Base-by-base conservation (phyloP, 1,140 invertebrate genomes). In the Cepaea nemoralis region DNA sequence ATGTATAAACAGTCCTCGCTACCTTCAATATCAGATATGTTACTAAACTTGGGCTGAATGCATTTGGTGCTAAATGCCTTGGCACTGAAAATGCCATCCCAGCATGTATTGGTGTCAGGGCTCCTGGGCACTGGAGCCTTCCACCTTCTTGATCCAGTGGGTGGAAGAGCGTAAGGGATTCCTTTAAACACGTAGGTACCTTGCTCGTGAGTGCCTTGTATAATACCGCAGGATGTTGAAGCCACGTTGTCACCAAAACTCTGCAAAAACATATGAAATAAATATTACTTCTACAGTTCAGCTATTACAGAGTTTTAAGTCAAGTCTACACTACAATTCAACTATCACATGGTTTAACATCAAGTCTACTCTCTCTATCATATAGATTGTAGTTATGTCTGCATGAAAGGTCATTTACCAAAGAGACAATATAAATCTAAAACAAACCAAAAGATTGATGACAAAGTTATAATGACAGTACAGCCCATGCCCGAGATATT, bases 141-240 rank as follows among this genome's bases (percentile, higher is more conserved):
- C 93, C 95, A 97, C 81, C 96, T 93, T 75, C 84, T 39, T 16
- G 19, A 16, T 92, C 93, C 67, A 0, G 95, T 83, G 0, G 96
- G 96, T 19, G 96, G 94, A n/a, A 94, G 86, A 3, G 96, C 96
- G 89, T 96, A 97, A 0, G 96, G 96, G 73, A 97, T 95, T 31
- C 96, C 96, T 31, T 94, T 94, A 90, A 97, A 97, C 1, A 95
- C 95, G 85, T 94, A 95, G 1, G 94, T 95, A 19, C 94, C 94
- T 80, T 96, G 94, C 42, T 84, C 83, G 12, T 35, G 10, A 8
- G 31, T 3, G 0, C 83, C 83, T 6, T 19, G 85, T 6, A 83
- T 79, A 5, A 55, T 45, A 2, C 78, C 80, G 67, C 80, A 83
- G 1, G 67, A 55, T 2, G 81, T 85, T 27, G 66, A 31, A 3